Evolutionary conservation across 2,797 vertebrate species (phyloP), one percentile per base, ranked within the genome.

Genomic region (Syngnathus rostellatus): DNA sequence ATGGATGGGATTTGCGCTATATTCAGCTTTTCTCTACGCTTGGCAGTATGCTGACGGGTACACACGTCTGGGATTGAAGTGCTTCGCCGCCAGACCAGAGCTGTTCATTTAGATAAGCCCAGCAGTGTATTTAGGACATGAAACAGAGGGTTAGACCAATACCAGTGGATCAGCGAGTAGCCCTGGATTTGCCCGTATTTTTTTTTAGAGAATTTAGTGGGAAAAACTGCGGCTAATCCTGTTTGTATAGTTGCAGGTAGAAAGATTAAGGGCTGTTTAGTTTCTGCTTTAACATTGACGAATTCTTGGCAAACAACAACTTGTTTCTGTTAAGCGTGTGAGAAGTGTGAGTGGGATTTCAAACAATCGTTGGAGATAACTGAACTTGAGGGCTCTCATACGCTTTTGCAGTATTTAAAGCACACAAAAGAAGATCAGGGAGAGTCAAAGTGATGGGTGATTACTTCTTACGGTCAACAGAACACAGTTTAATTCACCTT

Each of bases 161-260:
- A 80, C 72, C 72, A 38, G 48, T 54, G 70, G 85, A 84, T 84
- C 84, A 80, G 74, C 74, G 70, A 70, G 64, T 64, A 79, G 72
- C 73, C 57, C 43, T 51, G 79, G 80, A 81, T 87, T 87, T 83
- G 58, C 38, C 38, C 23, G 76, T 68, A 77, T 86, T 79, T 84
- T 84, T 3, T 31, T 31, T 69, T 72, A 67, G 57, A 59, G 83
- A 82, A 78, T 84, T 82, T 80, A 77, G 69, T 72, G 73, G 76
- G 68, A 66, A 31, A 80, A 87, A 85, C 77, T 78, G 77, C 77
- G 82, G 83, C 83, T 89, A 89, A 89, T 87, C 84, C 84, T 88
- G 81, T 89, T 89, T 88, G 89, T 90, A 83, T 84, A 86, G 73
- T 88, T 85, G 88, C 87, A 90, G 88, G 87, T 89, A 83, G 80